phyloP scores from a whole-genome alignment of 1,140 invertebrate species.

The Conus betulinus region DNA sequence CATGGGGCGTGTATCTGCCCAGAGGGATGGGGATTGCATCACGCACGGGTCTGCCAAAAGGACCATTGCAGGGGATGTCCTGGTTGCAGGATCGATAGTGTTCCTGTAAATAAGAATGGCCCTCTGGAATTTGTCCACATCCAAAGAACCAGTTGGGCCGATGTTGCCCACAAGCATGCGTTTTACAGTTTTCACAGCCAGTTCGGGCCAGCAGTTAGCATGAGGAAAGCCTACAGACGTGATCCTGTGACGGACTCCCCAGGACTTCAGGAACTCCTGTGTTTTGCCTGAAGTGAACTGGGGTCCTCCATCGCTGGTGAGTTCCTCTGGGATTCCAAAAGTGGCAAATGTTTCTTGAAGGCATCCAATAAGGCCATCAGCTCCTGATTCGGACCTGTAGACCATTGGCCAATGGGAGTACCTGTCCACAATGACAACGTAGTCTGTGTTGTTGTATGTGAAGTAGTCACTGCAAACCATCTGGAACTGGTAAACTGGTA shows the following conservation, averaged over 20 bases:
- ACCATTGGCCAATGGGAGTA: too few species aligned
- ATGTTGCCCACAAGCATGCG: constrained; percentile 38
- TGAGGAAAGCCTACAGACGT: too few species aligned
- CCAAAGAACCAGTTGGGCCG: constrained; percentile 28
- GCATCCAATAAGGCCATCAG: too few species aligned
- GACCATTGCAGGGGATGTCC: constrained; percentile 38
- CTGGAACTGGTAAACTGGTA: too few species aligned
- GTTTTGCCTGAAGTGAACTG: constrained; percentile 44
- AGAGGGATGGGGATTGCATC: constrained; percentile 54
- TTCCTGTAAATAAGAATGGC: constrained; percentile 46
- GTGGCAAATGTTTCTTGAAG: constrained; percentile 48
- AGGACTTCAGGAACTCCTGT: constrained; percentile 36
- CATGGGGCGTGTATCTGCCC: constrained; percentile 46
- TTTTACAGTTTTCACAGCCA: too few species aligned
- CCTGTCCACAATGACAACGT: too few species aligned
- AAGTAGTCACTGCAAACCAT: too few species aligned
- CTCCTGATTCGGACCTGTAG: too few species aligned
- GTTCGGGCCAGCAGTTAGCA: too few species aligned
- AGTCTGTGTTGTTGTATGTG: too few species aligned
- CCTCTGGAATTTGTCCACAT: constrained; percentile 42
- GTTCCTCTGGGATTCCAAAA: constrained; percentile 46
- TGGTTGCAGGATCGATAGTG: constrained; percentile 41
- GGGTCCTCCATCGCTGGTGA: constrained; percentile 44
- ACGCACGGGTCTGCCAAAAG: constrained; percentile 44
- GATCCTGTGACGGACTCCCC: too few species aligned